Evolutionary conservation across 2,113 vertebrate genomes (phyloP), one percentile per base, ranked within the genome.

Genomic region (Salminus brasiliensis): DNA sequence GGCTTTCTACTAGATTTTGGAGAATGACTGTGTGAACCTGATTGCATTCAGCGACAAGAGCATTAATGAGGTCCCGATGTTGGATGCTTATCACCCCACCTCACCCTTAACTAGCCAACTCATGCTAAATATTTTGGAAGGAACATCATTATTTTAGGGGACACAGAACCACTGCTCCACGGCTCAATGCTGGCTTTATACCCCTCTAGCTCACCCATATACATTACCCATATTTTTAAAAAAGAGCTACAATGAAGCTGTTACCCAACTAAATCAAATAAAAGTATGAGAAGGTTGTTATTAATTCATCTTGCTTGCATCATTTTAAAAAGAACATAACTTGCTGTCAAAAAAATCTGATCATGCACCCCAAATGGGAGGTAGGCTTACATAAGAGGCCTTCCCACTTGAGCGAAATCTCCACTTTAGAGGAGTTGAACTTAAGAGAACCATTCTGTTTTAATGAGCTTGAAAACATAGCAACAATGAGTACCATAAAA

Each of bases 401-500:
- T 65, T 74, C 32, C 27, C 12, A 32, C 79, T 66, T 76, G 71
- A 75, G 49, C 71, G 52, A 76, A 59, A 78, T 55, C 30, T 70
- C 25, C 15, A 53, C 67, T 76, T 73, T 69, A 62, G 74, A 84
- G 71, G 73, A 79, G 74, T 63, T 79, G 45, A 74, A 77, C 53
- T 25, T 30, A 52, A 25, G 13, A 30, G 10, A 65, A 52, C 59
- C 29, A 71, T 71, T 80, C 43, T 30, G 23, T 25, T 83, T 85
- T 86, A 82, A 86, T 76, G 79, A 85, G 85, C 67, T 45, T 41
- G 59, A 78, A 82, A 81, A 81, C 78, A 77, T 59, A 72, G 72
- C 75, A 80, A 78, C 59, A 62, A 66, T n/a, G 66, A 65, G 70
- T 76, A 83, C 74, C 65, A 86, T 85, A 87, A 86, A 76, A 89